Evolutionary conservation across 2,113 vertebrate genomes (phyloP), one percentile per base, ranked within the genome.

Genomic region (Caranx melampygus): DNA sequence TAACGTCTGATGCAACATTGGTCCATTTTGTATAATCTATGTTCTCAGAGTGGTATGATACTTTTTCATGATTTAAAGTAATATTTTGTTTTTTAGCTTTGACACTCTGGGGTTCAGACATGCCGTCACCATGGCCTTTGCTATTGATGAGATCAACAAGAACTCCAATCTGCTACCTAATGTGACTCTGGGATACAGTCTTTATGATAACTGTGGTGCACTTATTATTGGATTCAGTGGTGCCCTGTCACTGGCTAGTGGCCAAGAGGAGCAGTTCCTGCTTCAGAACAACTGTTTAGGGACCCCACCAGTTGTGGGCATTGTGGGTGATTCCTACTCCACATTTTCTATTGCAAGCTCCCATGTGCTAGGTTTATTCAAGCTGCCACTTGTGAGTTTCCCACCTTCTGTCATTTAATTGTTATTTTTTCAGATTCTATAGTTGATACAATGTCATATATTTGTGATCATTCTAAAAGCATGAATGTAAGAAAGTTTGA

Each of bases 171-270:
- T 73, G 20, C 70, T 73, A 31, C 70, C 55, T 57, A 57, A 57
- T 68, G 57, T 73, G 58, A 73, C 70, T 49, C 70, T 72, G 42
- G 70, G 70, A 58, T 73, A 73, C 58, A 73, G 44, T 62, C 58
- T 73, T 3, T 73, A 61, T 73, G 70, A 73, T 31, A 73, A 73
- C 70, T 73, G 70, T 35, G 70, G 37, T 26, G 31, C 70, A 61
- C 45, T 73, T 51, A 35, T 73, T 8, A 62, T 73, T 37, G 70
- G 70, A 49, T 61, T 73, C 70, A 73, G 70, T 14, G 57, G 55
- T 15, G 57, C 70, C 6, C 16, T 73, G 42, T 61, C 70, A 51
- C 37, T 73, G 44, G 70, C 70, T 18, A 73, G 58, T 51, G 70
- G 70, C 14, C 58, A 40, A 35, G 58, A 73, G 31, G 70, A 73